These are phyloP conservation scores for Himalopsyche phryganea DNA, from an alignment of 1,140 invertebrate species.

Conservation along the genomic window DNA sequence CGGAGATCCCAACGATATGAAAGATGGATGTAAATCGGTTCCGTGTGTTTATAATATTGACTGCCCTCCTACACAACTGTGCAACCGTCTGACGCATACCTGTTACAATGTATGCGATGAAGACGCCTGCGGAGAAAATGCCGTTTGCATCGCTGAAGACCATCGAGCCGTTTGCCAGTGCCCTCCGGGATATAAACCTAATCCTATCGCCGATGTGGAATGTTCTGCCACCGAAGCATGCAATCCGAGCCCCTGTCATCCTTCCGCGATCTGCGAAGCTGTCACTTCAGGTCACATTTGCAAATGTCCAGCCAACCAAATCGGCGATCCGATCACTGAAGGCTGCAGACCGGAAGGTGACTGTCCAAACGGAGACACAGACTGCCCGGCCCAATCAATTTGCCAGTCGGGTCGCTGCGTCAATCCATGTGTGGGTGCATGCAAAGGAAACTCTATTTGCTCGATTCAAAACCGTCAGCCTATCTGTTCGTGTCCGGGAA, in stretches of 20 bases:
- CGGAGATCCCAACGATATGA: slow-evolving; percentile 75
- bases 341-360: slow-evolving; percentile 75
- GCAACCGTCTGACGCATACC: slow-evolving; percentile 77
- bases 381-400: slow-evolving; percentile 71
- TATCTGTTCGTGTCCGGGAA: slow-evolving; percentile 69
- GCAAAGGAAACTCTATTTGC: slow-evolving; percentile 75
- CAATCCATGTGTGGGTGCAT: slow-evolving; percentile 74
- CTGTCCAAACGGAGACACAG: slow-evolving; percentile 64
- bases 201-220: slow-evolving; percentile 77
- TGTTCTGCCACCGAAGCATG: slow-evolving; percentile 68
- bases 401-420: slow-evolving; percentile 70
- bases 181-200: slow-evolving; percentile 72
- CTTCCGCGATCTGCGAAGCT: slow-evolving; percentile 72
- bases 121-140: slow-evolving; percentile 80
- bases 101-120: slow-evolving; percentile 77
- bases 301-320: slow-evolving; percentile 68
- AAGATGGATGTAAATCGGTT: slow-evolving; percentile 70
- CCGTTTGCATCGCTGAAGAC: slow-evolving; percentile 82
- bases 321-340: slow-evolving; percentile 70
- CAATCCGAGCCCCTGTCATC: slow-evolving; percentile 75
- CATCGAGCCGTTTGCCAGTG: slow-evolving; percentile 80
- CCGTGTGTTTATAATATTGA: slow-evolving; percentile 83
- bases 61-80: slow-evolving; percentile 72
- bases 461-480: slow-evolving; percentile 70
- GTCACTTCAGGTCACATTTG: slow-evolving; percentile 64